These are phyloP conservation scores for Cygnus buccinator DNA, from an alignment of 2,113 vertebrate genomes.

Conservation along the genomic window DNA sequence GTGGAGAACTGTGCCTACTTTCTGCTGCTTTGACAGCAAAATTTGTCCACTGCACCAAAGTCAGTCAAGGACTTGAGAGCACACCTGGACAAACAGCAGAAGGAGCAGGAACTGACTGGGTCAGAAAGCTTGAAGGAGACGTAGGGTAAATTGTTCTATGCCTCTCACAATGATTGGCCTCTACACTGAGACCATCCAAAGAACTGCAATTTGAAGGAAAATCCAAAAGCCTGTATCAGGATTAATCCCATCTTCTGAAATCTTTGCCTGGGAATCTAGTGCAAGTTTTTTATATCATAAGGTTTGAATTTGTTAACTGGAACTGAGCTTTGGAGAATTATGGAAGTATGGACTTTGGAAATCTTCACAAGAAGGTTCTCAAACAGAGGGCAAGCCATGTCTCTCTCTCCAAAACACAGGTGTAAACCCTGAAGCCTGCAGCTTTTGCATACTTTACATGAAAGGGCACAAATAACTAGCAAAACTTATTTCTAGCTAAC, in stretches of 20 bases:
- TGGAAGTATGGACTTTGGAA: background rate
- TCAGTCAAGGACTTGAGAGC: background rate
- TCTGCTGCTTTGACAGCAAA: background rate
- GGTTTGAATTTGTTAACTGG: background rate
- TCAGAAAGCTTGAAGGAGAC: slow-evolving; percentile 29
- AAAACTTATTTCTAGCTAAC: background rate
- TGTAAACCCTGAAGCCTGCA: background rate
- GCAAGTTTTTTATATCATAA: background rate
- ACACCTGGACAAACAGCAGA: slow-evolving; percentile 58
- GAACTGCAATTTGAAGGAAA: background rate
- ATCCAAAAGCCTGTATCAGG: background rate
- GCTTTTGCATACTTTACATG: background rate
- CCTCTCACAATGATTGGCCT: background rate
- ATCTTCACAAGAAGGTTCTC: background rate
- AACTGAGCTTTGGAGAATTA: background rate
- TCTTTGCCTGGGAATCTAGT: background rate
- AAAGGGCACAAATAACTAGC: background rate
- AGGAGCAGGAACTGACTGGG: slow-evolving; percentile 6
- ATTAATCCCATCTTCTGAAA: background rate
- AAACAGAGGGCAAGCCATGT: background rate
- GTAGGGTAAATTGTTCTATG: background rate
- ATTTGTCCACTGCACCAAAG: background rate
- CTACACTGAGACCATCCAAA: background rate
- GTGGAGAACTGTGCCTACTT: background rate
- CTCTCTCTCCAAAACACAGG: background rate